Percentiles rank a stretch among this genome's conserved stretches.
phyloP scores from a whole-genome alignment of 2,797 vertebrate genomes.

The Thaleichthys pacificus region DNA sequence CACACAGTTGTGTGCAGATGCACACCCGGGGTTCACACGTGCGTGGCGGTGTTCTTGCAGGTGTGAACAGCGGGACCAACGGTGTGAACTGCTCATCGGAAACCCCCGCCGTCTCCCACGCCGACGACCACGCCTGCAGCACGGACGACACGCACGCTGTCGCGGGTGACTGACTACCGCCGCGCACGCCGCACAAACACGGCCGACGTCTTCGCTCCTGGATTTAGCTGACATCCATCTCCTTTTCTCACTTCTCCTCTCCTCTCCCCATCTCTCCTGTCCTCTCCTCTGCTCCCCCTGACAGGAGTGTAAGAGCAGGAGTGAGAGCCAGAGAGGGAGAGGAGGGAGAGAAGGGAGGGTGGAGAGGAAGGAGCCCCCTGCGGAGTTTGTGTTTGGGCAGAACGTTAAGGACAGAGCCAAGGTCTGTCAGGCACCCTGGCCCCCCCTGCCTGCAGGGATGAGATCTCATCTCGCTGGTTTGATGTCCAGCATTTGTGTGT shows the following conservation, averaged over 20 bases:
- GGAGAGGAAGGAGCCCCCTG: constrained; percentile 58
- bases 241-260: too few species aligned
- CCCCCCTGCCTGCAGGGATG: too few species aligned
- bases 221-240: not conserved
- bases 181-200: not conserved
- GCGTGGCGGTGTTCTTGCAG: constrained; percentile 42
- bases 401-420: constrained; percentile 83
- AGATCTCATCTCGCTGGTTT: too few species aligned
- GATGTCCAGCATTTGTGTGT: not conserved
- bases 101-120: constrained; percentile 16
- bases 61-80: constrained; percentile 79
- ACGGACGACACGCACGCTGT: not conserved
- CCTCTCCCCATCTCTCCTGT: not conserved
- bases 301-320: not conserved
- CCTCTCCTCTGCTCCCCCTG: too few species aligned
- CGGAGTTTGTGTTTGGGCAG: constrained; percentile 81
- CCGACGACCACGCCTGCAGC: constrained; percentile 44
- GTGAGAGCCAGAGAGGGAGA: constrained; percentile 23
- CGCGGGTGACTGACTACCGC: constrained; percentile 34
- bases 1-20: not conserved
- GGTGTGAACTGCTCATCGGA: constrained; percentile 67
- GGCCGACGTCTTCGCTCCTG: too few species aligned
- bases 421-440: constrained; percentile 53
- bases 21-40: not conserved
- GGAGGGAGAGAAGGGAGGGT: constrained; percentile 22